Conservation (phyloP, 1,140 invertebrate genomes). For the Nephila pilipes region DNA sequence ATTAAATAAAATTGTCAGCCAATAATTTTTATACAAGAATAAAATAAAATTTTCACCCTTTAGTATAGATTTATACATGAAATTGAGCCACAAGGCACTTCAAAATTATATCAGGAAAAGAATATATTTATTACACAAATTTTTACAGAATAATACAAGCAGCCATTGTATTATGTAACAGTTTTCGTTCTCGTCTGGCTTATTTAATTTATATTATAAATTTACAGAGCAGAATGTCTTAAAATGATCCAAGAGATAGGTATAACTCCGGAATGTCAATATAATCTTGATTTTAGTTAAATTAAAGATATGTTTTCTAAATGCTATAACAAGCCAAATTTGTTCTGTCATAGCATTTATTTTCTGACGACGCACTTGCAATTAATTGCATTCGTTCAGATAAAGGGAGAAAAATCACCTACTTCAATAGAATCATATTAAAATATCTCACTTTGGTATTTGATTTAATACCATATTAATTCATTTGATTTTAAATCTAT, state of each 20-base stretch:
- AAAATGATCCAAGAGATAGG: conserved; percentile 52
- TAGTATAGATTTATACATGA: conserved; percentile 15
- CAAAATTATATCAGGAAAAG: conserved; percentile 62
- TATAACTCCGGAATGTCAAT: conserved; percentile 70
- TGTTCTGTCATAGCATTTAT: conserved; percentile 57
- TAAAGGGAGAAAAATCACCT: conserved; percentile 53
- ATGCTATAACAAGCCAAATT: conserved; percentile 63
- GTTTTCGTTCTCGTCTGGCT: not conserved
- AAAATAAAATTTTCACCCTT: conserved; percentile 13
- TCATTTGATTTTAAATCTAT: conserved; percentile 65
- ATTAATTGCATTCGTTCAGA: conserved; percentile 14
- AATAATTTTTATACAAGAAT: conserved; percentile 31
- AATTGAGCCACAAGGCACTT: conserved; percentile 37
- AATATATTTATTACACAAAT: conserved; percentile 77
- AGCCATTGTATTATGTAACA: conserved; percentile 39
- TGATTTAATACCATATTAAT: conserved; percentile 51
- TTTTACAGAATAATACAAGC: conserved; percentile 76
- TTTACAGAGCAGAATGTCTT: conserved; percentile 58
- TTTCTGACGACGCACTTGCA: not conserved
- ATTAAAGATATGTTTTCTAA: conserved; percentile 72
- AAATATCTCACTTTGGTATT: conserved; percentile 69
- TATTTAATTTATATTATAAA: conserved; percentile 61
- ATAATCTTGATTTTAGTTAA: conserved; percentile 64
- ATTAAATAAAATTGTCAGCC: conserved; percentile 9
- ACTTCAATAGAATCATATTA: conserved; percentile 71